Conservation (phyloP, 2,797 vertebrate genomes). For the Microctenopoma stevenorrisi region DNA sequence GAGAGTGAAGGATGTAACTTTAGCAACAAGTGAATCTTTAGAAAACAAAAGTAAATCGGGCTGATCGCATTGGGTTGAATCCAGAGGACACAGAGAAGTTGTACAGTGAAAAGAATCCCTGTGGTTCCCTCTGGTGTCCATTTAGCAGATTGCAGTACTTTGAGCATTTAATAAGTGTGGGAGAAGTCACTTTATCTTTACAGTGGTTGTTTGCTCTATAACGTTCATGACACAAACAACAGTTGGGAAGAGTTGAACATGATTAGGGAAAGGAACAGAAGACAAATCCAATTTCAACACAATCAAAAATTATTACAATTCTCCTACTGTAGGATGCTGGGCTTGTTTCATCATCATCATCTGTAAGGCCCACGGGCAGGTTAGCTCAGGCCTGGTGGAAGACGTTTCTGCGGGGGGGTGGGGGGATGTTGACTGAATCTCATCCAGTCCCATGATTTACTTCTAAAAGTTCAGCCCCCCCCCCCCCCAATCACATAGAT, state of each 20-base stretch:
- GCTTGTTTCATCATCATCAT: constrained; percentile 10
- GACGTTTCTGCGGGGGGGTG: background rate
- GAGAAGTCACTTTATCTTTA: constrained; percentile 43
- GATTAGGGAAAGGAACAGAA: constrained; percentile 57
- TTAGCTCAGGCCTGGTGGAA: constrained; percentile 7
- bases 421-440: background rate
- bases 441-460: background rate
- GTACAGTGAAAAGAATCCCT: constrained; percentile 37
- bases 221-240: constrained; percentile 45
- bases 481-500: constrained; percentile 1
- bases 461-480: background rate
- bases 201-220: constrained; percentile 46
- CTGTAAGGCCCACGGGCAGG: constrained; percentile 19
- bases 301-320: constrained; percentile 20
- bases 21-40: constrained; percentile 32
- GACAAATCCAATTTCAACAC: constrained; percentile 45
- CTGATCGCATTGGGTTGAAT: constrained; percentile 20
- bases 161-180: constrained; percentile 46
- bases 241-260: constrained; percentile 41
- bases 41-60: background rate
- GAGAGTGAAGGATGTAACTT: constrained; percentile 42
- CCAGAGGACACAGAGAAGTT: constrained; percentile 35
- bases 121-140: constrained; percentile 64
- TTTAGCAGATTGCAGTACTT: constrained; percentile 71
- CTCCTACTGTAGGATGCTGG: constrained; percentile 12